phyloP scores from a whole-genome alignment of 2,113 vertebrate species.

The Gallinago media region DNA sequence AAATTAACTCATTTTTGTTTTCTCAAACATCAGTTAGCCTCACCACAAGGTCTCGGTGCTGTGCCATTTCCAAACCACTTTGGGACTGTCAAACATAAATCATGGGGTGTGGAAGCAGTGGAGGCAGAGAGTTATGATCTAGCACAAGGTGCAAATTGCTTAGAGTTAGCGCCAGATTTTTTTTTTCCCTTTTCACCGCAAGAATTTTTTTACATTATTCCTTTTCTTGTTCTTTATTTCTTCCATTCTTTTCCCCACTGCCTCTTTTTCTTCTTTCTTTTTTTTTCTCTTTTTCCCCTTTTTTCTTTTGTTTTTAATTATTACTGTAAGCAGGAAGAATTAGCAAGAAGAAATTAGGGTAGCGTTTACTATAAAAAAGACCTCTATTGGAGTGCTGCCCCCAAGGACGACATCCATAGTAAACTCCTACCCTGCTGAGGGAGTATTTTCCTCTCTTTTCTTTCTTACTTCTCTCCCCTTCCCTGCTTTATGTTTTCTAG shows the following conservation, averaged over 20 bases:
- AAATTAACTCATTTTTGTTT: constrained; percentile 62
- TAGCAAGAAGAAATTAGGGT: neutral
- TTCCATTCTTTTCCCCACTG: neutral
- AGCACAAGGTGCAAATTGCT: constrained; percentile 71
- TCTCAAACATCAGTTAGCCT: constrained; percentile 51
- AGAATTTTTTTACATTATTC: neutral
- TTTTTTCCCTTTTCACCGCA: neutral
- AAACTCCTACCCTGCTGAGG: neutral
- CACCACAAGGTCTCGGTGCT: constrained; percentile 59
- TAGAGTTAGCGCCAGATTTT: constrained; percentile 35
- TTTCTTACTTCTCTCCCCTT: neutral
- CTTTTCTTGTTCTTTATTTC: neutral
- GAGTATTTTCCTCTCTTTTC: neutral
- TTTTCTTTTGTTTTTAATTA: neutral
- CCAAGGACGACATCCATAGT: neutral
- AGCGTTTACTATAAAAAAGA: neutral
- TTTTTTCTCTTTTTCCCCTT: neutral
- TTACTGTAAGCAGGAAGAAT: neutral
- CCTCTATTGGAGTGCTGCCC: neutral
- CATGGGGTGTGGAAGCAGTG: constrained; percentile 29
- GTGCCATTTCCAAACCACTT: constrained; percentile 60
- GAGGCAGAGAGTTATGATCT: constrained; percentile 53
- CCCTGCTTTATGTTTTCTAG: neutral
- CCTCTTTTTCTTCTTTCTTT: too few species aligned
- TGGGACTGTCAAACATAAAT: constrained; percentile 61